These are phyloP conservation scores for Brachionichthys hirsutus DNA, from an alignment of 2,113 vertebrate genomes.

Conservation along the genomic window DNA sequence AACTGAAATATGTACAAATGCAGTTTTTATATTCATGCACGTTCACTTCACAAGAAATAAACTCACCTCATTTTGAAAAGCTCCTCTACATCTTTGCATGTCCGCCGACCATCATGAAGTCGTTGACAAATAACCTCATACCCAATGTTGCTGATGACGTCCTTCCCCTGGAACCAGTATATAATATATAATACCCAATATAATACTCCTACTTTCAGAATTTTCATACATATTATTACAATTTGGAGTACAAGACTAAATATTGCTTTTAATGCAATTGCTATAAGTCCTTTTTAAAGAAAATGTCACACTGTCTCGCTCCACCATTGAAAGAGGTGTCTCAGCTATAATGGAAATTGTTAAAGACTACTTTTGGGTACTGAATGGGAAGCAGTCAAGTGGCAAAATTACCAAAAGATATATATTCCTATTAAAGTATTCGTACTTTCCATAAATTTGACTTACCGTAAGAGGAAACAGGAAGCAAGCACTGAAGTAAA, in stretches of 20 bases:
- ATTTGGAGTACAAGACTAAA: not conserved
- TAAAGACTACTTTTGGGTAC: not conserved
- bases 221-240: not conserved
- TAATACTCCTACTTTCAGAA: not conserved
- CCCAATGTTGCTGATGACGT: constrained; percentile 84
- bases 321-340: not conserved
- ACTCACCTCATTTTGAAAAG: constrained; percentile 88
- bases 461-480: not conserved
- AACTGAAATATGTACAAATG: not conserved
- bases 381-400: not conserved
- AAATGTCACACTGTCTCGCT: not conserved
- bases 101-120: constrained; percentile 86
- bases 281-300: not conserved
- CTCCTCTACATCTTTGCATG: constrained; percentile 94
- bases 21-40: not conserved
- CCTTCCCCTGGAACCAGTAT: constrained; percentile 77
- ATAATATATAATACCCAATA: not conserved
- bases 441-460: not conserved
- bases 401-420: not conserved
- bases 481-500: constrained; percentile 12
- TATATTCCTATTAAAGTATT: not conserved
- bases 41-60: not conserved
- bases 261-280: not conserved
- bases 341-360: constrained; percentile 16
- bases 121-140: constrained; percentile 85